phyloP scores from a whole-genome alignment of 1,140 invertebrate species.

The Ceratina australensis region DNA sequence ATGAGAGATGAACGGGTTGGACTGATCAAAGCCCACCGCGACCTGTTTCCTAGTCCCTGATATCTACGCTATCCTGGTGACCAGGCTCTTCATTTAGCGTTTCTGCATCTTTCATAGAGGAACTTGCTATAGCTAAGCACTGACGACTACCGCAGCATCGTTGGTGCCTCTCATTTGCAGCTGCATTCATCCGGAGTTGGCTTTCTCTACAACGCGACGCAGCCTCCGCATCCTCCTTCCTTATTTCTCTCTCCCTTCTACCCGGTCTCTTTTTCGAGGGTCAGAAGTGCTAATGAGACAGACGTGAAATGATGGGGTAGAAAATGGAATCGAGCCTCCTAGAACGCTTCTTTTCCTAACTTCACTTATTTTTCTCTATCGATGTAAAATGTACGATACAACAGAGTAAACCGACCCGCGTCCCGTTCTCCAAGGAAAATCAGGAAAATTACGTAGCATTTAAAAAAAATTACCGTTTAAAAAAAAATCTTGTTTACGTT shows the following conservation, averaged over 20 bases:
- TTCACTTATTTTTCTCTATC: not conserved
- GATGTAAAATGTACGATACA: conserved; percentile 11
- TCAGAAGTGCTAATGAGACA: conserved; percentile 64
- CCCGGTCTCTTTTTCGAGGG: conserved; percentile 27
- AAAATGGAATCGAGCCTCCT: conserved; percentile 58
- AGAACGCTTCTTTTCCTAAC: conserved; percentile 5
- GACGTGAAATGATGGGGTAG: conserved; percentile 48
- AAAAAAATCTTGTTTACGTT: not conserved
- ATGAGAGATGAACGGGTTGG: conserved; percentile 37
- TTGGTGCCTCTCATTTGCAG: conserved; percentile 62
- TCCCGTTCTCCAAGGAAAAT: conserved; percentile 32
- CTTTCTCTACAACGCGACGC: conserved; percentile 25
- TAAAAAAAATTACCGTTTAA: not conserved
- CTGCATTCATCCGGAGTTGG: conserved; percentile 58
- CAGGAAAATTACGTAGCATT: not conserved
- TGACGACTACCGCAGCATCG: conserved; percentile 45
- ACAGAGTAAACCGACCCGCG: conserved; percentile 47
- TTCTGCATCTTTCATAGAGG: conserved; percentile 65
- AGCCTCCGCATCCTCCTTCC: not conserved
- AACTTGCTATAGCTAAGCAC: conserved; percentile 15
- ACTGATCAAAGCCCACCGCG: conserved; percentile 47
- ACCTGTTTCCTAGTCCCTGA: conserved; percentile 28
- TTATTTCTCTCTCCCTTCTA: not conserved
- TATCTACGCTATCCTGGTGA: conserved; percentile 27
- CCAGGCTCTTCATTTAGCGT: conserved; percentile 64